Conservation (phyloP, 2,888 invertebrate genomes). For the Beris morrisii region DNA sequence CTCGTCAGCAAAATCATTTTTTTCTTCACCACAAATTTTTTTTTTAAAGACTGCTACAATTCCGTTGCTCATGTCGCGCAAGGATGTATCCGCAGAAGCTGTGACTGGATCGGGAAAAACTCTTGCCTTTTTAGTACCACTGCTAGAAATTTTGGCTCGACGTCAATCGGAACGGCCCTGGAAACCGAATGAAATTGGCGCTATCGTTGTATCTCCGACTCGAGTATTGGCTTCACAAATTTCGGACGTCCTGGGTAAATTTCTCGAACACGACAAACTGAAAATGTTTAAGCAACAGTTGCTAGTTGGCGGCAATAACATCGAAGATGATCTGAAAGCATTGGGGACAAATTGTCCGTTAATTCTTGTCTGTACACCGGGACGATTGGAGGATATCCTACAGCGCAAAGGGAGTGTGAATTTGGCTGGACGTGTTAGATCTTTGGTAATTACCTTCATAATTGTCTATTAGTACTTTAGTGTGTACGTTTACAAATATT, state of each 20-base stretch:
- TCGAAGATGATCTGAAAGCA: conserved; percentile 72
- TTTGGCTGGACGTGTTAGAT: conserved; percentile 72
- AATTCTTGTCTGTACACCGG: conserved; percentile 93
- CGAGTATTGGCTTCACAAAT: conserved; percentile 93
- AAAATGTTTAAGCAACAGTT: conserved; percentile 62
- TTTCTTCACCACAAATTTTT: not conserved
- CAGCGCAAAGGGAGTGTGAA: conserved; percentile 70
- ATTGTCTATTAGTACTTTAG: too few relatives aligned
- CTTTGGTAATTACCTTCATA: conserved; percentile 63
- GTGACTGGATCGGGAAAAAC: conserved; percentile 99
- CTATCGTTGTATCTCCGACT: conserved; percentile 91
- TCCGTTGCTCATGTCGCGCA: conserved; percentile 82
- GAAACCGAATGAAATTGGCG: conserved; percentile 78
- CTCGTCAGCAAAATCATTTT: not conserved
- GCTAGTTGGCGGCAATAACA: conserved; percentile 80
- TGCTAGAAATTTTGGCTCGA: conserved; percentile 78
- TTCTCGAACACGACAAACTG: conserved; percentile 59
- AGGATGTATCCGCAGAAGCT: conserved; percentile 97
- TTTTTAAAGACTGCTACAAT: conserved; percentile 78
- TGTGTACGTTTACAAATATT: too few relatives aligned
- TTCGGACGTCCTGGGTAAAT: conserved; percentile 64
- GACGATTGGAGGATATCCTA: conserved; percentile 84
- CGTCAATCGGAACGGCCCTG: conserved; percentile 65
- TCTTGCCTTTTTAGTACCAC: conserved; percentile 89
- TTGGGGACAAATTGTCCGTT: conserved; percentile 73